Conservation (phyloP, 2,113 vertebrate species). For the Lamprologus sp. region DNA sequence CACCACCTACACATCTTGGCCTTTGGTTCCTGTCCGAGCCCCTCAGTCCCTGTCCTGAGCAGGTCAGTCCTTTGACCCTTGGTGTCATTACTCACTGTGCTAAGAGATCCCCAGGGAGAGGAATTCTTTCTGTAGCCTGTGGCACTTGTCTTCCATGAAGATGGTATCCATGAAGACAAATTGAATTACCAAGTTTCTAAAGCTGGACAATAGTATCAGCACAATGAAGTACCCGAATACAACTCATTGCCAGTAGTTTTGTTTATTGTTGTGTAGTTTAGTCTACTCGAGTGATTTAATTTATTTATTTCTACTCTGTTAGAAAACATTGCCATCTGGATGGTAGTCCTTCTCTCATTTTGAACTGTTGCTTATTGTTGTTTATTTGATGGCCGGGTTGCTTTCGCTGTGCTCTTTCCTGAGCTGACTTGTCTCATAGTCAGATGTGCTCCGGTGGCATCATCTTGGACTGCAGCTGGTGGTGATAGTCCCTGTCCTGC, state of each 20-base stretch:
- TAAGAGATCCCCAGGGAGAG: slow-evolving; percentile 34
- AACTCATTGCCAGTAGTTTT: background rate
- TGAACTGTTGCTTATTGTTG: background rate
- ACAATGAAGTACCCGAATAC: background rate
- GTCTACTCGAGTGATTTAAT: background rate
- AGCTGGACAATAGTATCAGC: background rate
- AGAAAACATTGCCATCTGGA: background rate
- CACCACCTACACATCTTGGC: slow-evolving; percentile 31
- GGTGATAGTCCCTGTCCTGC: background rate
- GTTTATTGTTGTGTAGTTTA: background rate
- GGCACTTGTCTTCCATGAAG: background rate
- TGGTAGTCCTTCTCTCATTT: background rate
- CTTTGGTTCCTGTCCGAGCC: slow-evolving; percentile 16
- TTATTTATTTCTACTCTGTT: background rate
- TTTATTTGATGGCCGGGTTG: background rate
- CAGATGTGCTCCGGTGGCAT: background rate
- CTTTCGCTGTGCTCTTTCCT: background rate
- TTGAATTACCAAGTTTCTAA: background rate
- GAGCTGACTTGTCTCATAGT: background rate
- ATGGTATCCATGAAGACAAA: background rate
- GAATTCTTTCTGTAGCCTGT: background rate
- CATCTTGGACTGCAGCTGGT: background rate
- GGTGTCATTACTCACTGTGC: slow-evolving; percentile 53
- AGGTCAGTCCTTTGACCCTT: slow-evolving; percentile 50
- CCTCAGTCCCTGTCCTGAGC: slow-evolving; percentile 19